Conservation (phyloP, 2,888 invertebrate genomes). For the Acanthosoma haemorrhoidale region DNA sequence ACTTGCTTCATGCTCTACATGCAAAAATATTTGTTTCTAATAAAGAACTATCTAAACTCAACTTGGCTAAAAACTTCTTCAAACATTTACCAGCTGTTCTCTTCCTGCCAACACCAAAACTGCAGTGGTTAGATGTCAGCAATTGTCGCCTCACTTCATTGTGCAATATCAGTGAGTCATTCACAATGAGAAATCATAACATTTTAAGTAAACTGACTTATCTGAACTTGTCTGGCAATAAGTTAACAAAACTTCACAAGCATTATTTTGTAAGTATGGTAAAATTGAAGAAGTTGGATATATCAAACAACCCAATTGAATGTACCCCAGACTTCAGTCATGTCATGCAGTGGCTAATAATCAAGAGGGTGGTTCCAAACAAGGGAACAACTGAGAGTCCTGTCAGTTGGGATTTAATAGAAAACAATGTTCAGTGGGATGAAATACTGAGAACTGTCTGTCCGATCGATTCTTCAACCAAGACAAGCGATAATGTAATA, state of each 20-base stretch:
- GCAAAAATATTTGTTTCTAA: conserved; percentile 62
- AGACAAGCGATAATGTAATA: background rate
- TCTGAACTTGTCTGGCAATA: conserved; percentile 56
- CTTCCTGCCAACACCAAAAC: conserved; percentile 57
- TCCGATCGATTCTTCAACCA: conserved; percentile 16
- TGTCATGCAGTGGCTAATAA: conserved; percentile 59
- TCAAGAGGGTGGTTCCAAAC: conserved; percentile 46
- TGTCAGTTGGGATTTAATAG: conserved; percentile 42
- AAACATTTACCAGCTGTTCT: conserved; percentile 60
- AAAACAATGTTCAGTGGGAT: conserved; percentile 46
- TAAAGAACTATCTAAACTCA: conserved; percentile 58
- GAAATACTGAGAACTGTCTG: conserved; percentile 46
- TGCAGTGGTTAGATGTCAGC: conserved; percentile 65
- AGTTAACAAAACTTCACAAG: conserved; percentile 47
- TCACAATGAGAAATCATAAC: conserved; percentile 50
- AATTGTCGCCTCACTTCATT: conserved; percentile 61
- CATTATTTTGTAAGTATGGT: conserved; percentile 39
- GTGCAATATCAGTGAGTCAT: conserved; percentile 52
- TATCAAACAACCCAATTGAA: conserved; percentile 60
- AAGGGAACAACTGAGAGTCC: conserved; percentile 42
- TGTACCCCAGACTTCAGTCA: conserved; percentile 64
- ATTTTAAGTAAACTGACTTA: conserved; percentile 52
- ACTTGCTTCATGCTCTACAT: conserved; percentile 58
- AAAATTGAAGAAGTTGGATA: conserved; percentile 50
- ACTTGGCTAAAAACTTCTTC: conserved; percentile 67